Percentiles rank a stretch among this genome's conserved stretches.
These are phyloP conservation scores for Cerastis leucographa DNA, from an alignment of 2,888 invertebrate genomes.

Conservation along the genomic window DNA sequence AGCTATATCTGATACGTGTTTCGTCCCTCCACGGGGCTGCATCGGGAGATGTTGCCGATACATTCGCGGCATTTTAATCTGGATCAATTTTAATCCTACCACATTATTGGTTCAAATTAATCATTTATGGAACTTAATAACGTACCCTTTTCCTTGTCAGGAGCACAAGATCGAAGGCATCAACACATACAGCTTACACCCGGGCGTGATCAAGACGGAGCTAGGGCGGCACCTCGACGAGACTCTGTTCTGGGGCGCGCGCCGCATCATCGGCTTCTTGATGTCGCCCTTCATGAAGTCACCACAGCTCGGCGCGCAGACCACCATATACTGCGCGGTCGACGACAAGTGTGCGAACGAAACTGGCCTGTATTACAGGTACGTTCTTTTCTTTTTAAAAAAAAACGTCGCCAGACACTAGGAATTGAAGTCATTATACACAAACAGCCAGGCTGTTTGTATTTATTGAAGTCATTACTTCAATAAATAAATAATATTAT, in stretches of 20 bases:
- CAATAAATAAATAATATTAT: no score
- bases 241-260: conserved; percentile 87
- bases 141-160: conserved; percentile 62
- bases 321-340: conserved; percentile 93
- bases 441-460: no score
- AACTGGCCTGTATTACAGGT: conserved; percentile 91
- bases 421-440: no score
- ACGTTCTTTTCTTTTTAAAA: conserved; percentile 18
- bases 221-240: conserved; percentile 92
- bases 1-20: not conserved
- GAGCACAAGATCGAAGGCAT: conserved; percentile 89
- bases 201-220: conserved; percentile 94
- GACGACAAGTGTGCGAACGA: conserved; percentile 92
- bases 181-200: conserved; percentile 93
- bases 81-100: not conserved
- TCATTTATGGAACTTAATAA: not conserved
- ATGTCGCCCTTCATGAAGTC: conserved; percentile 89
- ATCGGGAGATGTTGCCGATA: not conserved
- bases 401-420: no score
- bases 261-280: conserved; percentile 79
- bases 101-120: no score
- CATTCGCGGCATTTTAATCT: not conserved
- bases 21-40: not conserved
- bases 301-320: conserved; percentile 93
- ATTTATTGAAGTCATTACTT: no score